Percentiles rank a stretch among this genome's conserved stretches.
Evolutionary conservation across 2,888 invertebrate species (phyloP).

Genomic region (Hermaeophaga mercurialis): DNA sequence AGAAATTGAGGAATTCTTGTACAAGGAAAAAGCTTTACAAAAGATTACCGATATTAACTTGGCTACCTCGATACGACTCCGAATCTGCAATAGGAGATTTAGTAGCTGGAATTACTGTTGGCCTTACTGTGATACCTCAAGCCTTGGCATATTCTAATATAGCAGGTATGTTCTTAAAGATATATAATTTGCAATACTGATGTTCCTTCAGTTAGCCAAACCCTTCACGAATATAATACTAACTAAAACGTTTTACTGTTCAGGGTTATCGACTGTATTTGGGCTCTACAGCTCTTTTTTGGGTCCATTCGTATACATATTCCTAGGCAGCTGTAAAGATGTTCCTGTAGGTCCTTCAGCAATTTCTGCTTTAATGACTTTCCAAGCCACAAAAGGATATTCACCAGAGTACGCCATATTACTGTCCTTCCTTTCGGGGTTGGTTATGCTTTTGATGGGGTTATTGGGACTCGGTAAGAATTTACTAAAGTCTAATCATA

Average conservation of each 20-base stretch:
- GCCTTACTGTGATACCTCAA: conserved; percentile 92
- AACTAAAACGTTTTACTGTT: no score
- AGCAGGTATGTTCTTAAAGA: conserved; percentile 61
- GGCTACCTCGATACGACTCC: conserved; percentile 80
- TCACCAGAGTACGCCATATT: conserved; percentile 74
- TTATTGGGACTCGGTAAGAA: conserved; percentile 74
- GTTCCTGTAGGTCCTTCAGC: conserved; percentile 93
- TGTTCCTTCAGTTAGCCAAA: no score
- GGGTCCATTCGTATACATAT: conserved; percentile 87
- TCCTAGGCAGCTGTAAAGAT: conserved; percentile 91
- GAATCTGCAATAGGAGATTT: conserved; percentile 83
- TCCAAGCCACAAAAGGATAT: conserved; percentile 71
- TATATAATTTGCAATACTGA: no score
- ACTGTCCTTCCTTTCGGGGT: conserved; percentile 75
- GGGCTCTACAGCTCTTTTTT: conserved; percentile 92
- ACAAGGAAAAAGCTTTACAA: conserved; percentile 76
- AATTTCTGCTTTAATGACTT: conserved; percentile 85
- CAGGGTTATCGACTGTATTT: conserved; percentile 74
- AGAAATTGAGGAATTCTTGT: conserved; percentile 60
- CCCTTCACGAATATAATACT: no score
- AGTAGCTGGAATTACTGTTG: conserved; percentile 85
- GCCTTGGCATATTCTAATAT: conserved; percentile 80
- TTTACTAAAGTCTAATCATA: no score
- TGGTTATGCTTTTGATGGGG: conserved; percentile 81
- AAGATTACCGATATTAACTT: conserved; percentile 73